Evolutionary conservation across 2,113 vertebrate species (phyloP), one percentile per base, ranked within the genome.

Genomic region (Romanogobio albipinnatus): DNA sequence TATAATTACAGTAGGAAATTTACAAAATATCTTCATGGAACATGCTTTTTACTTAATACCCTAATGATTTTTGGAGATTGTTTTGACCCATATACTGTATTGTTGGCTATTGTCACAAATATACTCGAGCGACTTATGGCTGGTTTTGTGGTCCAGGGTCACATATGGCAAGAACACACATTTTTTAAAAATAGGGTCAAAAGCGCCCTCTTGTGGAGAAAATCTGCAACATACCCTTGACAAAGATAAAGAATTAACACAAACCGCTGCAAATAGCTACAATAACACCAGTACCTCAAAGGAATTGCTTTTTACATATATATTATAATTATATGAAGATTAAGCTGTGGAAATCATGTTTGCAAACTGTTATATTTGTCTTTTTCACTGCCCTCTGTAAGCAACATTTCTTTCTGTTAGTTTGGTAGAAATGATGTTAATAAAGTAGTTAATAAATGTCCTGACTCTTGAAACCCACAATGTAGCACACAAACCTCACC

Each of bases 131-230:
- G 36, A 36, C 36, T 29, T 29, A 29, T 29, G 29, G 29, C 29
- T 36, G 36, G 36, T 4, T 36, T 36, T 36, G 4, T 36, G 36
- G 4, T 5, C 36, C 36, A 39, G 39, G 39, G 39, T 39, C 39
- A 39, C 39, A 39, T 39, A 47, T 8, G 51, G 6, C 19, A 15
- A 51, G n/a, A n/a, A 43, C 59, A 62, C 4, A 61, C 9, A 17
- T 9, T 9, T 15, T 17, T 66, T 5, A 74, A 64, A 77, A 73
- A 64, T 13, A 86, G 49, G 86, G 83, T n/a, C 70, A 90, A 85
- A 86, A 13, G 61, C 86, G 76, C 85, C 87, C 89, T 90, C 90
- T 90, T 75, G 89, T 77, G 90, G 81, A 56, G 2, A 47, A 45
- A n/a, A 22, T 13, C 26, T 22, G 9, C 17, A 15, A 17, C 36